Base-by-base conservation (phyloP, 30 jellyfish, hydroid and myxozoan species). In the Sanderia malayensis region DNA sequence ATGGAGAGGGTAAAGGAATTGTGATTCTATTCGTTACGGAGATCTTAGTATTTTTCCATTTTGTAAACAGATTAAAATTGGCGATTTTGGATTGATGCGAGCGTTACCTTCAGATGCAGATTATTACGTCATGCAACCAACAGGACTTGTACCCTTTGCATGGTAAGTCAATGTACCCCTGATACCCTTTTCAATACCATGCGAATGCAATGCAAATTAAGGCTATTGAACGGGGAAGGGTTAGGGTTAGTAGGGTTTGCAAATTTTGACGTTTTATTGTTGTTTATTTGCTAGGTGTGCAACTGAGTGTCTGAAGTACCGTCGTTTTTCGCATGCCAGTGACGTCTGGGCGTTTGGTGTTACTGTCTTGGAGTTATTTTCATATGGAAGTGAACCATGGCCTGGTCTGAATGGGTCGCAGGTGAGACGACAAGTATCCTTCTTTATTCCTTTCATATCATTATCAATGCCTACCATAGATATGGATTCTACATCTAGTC, bases 331-430 rank as follows among this genome's bases (percentile, higher is more conserved):
- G 4, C 98, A 90, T 79, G 94, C 92, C 0, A 85, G 96, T 29
- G 98, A 90, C 65, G 86, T 90, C n/a, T 90, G 98, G 98, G 95
- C 98, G 55, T 90, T 90, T 61, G 98, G 98, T 25, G 92, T 90
- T 4, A 80, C 94, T 8, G 79, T 84, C 30, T 63, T 67, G 27
- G 98, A 90, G 81, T 21, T 90, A 44, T 90, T 90, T 47, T 76
- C 98, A 24, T 72, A 82, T 45, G 98, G 98, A 49, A 73, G 76
- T 23, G 98, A 90, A 75, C 98, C 98, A 31, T 90, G 98, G 98
- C 85, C 96, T 17, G 98, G 98, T 1, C 66, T 90, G 22, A 90
- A 84, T 71, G 98, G 98, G 0, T 86, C 92, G 2, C 85, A 83
- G 98, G 98, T 84, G 79, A n/a, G n/a, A n/a, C n/a, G n/a, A n/a